Evolutionary conservation across 1,140 invertebrate species (phyloP).

Genomic region (Bombus waltoni): DNA sequence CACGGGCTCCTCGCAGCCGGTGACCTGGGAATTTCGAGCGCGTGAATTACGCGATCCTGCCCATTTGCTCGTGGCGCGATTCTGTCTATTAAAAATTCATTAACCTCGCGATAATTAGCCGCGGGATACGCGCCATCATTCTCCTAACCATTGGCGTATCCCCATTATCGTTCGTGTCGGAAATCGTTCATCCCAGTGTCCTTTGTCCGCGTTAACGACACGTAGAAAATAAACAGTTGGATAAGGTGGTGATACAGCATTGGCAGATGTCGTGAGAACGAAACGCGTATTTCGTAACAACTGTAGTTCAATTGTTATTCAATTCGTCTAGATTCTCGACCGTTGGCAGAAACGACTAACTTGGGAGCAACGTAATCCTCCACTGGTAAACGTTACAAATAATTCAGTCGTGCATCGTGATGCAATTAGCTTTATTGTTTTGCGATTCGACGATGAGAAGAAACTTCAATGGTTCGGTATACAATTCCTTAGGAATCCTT

Average conservation of each 20-base stretch:
- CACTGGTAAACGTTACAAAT: neutral
- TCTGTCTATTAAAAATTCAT: conserved; percentile 34
- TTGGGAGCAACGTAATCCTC: neutral
- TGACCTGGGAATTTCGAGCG: conserved; percentile 48
- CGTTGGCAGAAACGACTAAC: neutral
- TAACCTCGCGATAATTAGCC: conserved; percentile 52
- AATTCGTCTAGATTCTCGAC: too few relatives aligned
- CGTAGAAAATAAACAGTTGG: neutral
- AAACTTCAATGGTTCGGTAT: neutral
- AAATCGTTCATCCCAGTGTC: neutral
- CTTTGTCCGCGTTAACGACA: too few relatives aligned
- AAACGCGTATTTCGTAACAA: neutral
- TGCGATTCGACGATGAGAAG: neutral
- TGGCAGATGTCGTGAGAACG: neutral
- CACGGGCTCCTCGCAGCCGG: conserved; percentile 40
- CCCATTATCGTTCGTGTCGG: neutral
- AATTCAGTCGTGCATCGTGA: neutral
- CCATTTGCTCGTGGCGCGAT: conserved; percentile 3
- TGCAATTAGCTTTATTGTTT: neutral
- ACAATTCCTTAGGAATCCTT: neutral
- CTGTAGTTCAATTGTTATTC: neutral
- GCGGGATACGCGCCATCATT: neutral
- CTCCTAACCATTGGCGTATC: neutral
- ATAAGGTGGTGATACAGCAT: too few relatives aligned
- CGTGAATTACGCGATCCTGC: conserved; percentile 31